Percentiles rank a stretch among this genome's conserved stretches.
Evolutionary conservation across 64 coral and sea anemone genomes (phyloP).

Genomic region (Dendrophyllia cribrosa): DNA sequence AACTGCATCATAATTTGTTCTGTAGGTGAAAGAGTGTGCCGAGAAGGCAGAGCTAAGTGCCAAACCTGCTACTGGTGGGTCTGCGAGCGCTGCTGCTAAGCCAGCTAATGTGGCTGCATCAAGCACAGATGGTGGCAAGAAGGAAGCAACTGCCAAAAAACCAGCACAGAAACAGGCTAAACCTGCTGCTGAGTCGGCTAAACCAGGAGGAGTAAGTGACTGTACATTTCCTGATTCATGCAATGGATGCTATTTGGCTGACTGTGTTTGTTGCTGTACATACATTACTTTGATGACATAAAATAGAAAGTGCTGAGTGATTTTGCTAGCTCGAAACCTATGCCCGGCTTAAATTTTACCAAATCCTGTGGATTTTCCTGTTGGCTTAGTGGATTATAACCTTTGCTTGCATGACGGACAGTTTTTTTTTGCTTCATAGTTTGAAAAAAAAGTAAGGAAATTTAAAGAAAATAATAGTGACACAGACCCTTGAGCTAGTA

Average conservation of each 20-base stretch:
- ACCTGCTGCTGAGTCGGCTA: slow-evolving; percentile 53
- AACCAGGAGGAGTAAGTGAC: slow-evolving; percentile 40
- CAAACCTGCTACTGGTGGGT: slow-evolving; percentile 33
- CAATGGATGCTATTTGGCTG: background rate
- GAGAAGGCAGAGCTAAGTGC: slow-evolving; percentile 91
- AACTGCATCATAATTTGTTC: background rate
- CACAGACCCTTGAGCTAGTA: too few species aligned
- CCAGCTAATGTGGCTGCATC: slow-evolving; percentile 20
- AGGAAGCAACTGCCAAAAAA: slow-evolving; percentile 60
- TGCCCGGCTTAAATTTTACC: too few species aligned
- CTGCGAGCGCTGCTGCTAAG: slow-evolving; percentile 27
- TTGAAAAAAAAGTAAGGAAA: too few species aligned
- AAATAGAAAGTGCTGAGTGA: too few species aligned
- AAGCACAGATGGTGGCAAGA: slow-evolving; percentile 70
- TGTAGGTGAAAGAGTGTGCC: slow-evolving; percentile 94
- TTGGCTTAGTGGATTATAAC: too few species aligned
- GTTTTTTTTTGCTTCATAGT: too few species aligned
- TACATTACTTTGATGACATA: too few species aligned
- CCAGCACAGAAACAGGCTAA: slow-evolving; percentile 54
- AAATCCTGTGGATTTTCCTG: too few species aligned
- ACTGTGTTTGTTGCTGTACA: background rate
- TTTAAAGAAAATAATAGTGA: too few species aligned
- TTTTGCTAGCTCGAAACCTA: too few species aligned
- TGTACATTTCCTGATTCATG: background rate
- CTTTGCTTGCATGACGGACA: too few species aligned